Conservation (phyloP, 2,797 vertebrate species). For the Liparis tanakae region DNA sequence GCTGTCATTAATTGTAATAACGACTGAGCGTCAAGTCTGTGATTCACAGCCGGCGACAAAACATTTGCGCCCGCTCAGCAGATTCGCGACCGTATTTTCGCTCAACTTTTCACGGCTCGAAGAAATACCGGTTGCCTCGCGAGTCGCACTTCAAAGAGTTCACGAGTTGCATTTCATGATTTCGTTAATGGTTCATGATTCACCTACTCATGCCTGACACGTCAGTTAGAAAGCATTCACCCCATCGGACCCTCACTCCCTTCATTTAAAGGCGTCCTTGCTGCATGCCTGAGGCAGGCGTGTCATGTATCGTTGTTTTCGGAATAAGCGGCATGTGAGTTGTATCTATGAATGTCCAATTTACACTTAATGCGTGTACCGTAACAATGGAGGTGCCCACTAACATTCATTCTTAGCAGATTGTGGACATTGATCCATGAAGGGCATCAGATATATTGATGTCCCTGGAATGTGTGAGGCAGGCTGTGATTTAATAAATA, state of each 20-base stretch:
- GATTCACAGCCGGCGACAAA: slow-evolving; percentile 74
- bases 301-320: background rate
- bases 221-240: background rate
- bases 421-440: background rate
- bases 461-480: background rate
- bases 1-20: slow-evolving; percentile 79
- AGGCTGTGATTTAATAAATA: background rate
- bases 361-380: background rate
- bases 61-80: slow-evolving; percentile 71
- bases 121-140: background rate
- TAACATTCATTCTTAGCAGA: background rate
- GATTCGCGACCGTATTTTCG: slow-evolving; percentile 39
- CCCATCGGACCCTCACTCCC: background rate
- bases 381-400: background rate
- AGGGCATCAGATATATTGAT: background rate
- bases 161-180: background rate
- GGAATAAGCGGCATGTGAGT: background rate
- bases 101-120: slow-evolving; percentile 48
- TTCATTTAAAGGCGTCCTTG: background rate
- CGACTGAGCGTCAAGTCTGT: slow-evolving; percentile 66
- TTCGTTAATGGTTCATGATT: background rate
- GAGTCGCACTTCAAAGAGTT: slow-evolving; percentile 5
- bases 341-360: background rate
- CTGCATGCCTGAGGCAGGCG: background rate
- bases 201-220: background rate